Evolutionary conservation across 64 coral and sea anemone genomes (phyloP).

Genomic region (Orbicella faveolata): DNA sequence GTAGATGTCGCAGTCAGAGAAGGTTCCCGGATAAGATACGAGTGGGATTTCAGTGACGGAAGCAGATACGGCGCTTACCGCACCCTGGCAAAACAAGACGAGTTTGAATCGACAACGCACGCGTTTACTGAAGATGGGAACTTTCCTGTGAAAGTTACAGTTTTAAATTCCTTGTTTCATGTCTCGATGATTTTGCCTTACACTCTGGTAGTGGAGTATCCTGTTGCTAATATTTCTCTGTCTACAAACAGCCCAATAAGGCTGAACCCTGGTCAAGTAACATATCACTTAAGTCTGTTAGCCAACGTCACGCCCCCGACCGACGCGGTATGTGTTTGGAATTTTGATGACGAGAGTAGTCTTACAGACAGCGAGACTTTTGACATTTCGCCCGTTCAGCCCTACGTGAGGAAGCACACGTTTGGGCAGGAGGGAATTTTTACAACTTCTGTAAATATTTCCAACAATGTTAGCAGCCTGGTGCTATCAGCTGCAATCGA

Average conservation of each 20-base stretch:
- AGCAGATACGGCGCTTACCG: conserved; percentile 24
- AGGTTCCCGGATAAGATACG: conserved; percentile 70
- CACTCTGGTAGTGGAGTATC: conserved; percentile 55
- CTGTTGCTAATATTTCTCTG: conserved; percentile 58
- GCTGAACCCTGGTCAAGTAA: conserved; percentile 46
- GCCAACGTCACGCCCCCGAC: conserved; percentile 49
- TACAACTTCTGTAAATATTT: conserved; percentile 53
- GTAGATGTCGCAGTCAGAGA: conserved; percentile 47
- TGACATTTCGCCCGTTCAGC: neutral
- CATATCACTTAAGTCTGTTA: conserved; percentile 28
- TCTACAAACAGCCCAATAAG: conserved; percentile 55
- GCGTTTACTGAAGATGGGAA: conserved; percentile 42
- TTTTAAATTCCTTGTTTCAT: conserved; percentile 55
- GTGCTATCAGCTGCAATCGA: conserved; percentile 34
- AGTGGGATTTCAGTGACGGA: conserved; percentile 62
- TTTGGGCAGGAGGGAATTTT: conserved; percentile 49
- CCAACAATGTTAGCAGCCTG: conserved; percentile 71
- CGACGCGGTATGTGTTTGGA: conserved; percentile 51
- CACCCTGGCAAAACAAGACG: neutral
- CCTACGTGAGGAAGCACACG: conserved; percentile 3
- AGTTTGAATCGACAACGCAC: conserved; percentile 32
- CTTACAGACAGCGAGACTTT: conserved; percentile 17
- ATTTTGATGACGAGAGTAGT: conserved; percentile 62
- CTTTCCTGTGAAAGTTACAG: conserved; percentile 65
- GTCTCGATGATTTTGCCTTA: conserved; percentile 26